Base-by-base conservation (phyloP, 2,888 invertebrate species). In the Catotricha subobsoleta region DNA sequence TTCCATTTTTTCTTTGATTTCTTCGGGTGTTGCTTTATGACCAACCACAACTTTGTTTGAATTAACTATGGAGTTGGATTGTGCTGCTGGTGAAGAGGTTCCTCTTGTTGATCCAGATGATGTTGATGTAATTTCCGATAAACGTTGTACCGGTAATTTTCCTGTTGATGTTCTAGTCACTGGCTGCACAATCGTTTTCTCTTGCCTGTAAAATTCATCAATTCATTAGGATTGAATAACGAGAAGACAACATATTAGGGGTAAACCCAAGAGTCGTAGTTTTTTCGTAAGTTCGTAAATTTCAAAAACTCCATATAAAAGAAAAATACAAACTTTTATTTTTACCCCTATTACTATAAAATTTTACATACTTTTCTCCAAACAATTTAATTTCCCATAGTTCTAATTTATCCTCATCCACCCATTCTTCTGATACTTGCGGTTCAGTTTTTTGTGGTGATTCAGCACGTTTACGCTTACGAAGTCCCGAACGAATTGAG, bases 381-480 rank as follows among this genome's bases (percentile, higher is more conserved):
- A 88, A 91, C 52, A 83, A 80, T 52, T 87, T 87, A 45, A 95
- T 91, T 65, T 95, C 94, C 94, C 94, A 95, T 29, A 97, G 63
- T 56, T 95, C 94, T 34, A 97, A 64, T 57, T 87, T 84, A 49
- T 92, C 91, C 62, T 97, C 95, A 50, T 91, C 90, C 1, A 92
- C 82, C 95, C 95, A 95, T 54, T 86, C 84, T 62, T 95, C 94
- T 0, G 80, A 75, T 10, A 94, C 87, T 67, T 90, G 87, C 1
- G 95, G 94, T 57, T 92, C 91, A 7, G 86, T 88, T 54, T 84
- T 86, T 58, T 88, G 87, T 0, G 92, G 92, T 4, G 90, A 84
- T 64, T 95, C 94, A 1, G 90, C 86, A 36, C 91, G 71, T 58
- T 92, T 90, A 42, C 95, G 67, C 62, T 94, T 92, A 39, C 95